phyloP scores from a whole-genome alignment of 2,888 invertebrate species.

The Polymixis lichenea region DNA sequence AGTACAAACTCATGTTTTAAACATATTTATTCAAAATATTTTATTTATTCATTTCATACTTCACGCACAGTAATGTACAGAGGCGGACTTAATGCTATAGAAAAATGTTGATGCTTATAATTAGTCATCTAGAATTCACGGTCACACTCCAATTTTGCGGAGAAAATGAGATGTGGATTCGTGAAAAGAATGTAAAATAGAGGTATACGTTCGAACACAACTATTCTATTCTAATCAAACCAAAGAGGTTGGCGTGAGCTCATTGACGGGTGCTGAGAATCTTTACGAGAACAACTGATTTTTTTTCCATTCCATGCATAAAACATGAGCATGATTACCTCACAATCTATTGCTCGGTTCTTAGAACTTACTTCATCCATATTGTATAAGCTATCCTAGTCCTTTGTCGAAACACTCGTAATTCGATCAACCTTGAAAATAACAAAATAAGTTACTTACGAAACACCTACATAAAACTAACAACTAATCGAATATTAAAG shows the following conservation, averaged over 20 bases:
- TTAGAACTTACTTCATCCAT: conserved; percentile 33
- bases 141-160: background rate
- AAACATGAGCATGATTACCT: conserved; percentile 60
- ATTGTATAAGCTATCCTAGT: conserved; percentile 24
- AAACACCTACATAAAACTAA: conserved; percentile 23
- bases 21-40: background rate
- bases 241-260: conserved; percentile 23
- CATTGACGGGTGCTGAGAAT: conserved; percentile 33
- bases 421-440: conserved; percentile 35
- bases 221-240: conserved; percentile 55
- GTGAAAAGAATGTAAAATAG: conserved; percentile 16
- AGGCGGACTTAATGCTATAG: no score
- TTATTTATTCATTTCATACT: no score
- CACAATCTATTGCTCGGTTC: conserved; percentile 45
- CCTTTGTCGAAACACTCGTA: conserved; percentile 31
- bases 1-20: background rate
- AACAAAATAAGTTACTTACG: conserved; percentile 28
- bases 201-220: conserved; percentile 27
- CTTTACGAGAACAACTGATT: conserved; percentile 30
- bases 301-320: conserved; percentile 59
- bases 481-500: conserved; percentile 22
- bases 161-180: conserved; percentile 9
- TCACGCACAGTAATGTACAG: no score
- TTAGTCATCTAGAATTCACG: conserved; percentile 1
- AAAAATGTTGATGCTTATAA: no score